These are phyloP conservation scores for Pseudonaja textilis DNA, from an alignment of 2,113 vertebrate genomes.

Conservation along the genomic window DNA sequence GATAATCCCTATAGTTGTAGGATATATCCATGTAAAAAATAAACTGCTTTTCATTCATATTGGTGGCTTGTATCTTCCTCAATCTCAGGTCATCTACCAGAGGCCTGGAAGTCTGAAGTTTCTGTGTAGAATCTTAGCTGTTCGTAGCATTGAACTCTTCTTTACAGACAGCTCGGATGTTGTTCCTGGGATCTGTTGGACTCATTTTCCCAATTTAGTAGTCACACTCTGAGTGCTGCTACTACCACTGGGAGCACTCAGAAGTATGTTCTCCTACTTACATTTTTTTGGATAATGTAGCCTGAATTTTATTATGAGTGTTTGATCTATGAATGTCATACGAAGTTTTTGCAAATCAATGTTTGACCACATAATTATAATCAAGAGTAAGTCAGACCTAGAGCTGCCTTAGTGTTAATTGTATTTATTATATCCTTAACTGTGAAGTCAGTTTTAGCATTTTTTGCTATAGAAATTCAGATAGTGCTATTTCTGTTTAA, in stretches of 20 bases:
- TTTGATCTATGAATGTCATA: not conserved
- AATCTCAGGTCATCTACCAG: no score
- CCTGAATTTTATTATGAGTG: not conserved
- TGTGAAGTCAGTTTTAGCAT: not conserved
- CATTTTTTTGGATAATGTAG: not conserved
- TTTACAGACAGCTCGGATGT: not conserved
- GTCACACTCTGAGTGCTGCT: not conserved
- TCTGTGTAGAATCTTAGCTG: not conserved
- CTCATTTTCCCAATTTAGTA: not conserved
- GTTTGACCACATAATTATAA: not conserved
- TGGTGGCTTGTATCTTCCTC: no score
- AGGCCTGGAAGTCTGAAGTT: not conserved
- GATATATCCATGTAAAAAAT: no score
- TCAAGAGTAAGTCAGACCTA: not conserved
- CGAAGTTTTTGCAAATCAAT: not conserved
- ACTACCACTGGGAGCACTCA: not conserved
- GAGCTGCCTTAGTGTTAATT: not conserved
- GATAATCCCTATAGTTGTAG: no score
- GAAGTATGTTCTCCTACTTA: not conserved
- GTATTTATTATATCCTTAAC: not conserved
- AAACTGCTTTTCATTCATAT: no score
- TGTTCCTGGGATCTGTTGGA: not conserved
- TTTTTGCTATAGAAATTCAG: not conserved
- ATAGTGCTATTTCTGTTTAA: not conserved
- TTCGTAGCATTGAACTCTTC: not conserved